These are phyloP conservation scores for Psammodynastes pulverulentus DNA, from an alignment of 2,113 vertebrate genomes.

Conservation along the genomic window DNA sequence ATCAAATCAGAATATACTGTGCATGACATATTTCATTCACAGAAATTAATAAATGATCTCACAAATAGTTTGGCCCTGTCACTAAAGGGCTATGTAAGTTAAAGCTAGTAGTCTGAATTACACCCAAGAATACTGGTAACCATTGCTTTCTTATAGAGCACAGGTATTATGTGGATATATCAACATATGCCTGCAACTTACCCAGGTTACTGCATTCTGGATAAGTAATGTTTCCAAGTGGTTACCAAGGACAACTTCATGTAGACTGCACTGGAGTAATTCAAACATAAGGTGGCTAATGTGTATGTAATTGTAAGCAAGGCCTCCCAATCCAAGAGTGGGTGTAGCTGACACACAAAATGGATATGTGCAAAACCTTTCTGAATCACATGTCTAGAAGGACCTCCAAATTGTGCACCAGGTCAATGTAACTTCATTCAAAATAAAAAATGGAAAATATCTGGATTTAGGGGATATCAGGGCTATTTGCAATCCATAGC, in stretches of 20 bases:
- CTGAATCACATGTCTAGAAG: neutral
- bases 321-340: neutral
- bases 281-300: neutral
- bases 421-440: neutral
- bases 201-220: neutral
- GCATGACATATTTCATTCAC: conserved; percentile 64
- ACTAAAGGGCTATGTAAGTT: neutral
- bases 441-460: neutral
- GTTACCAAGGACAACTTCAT: neutral
- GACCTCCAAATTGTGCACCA: neutral
- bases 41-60: conserved; percentile 57
- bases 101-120: neutral
- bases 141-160: neutral
- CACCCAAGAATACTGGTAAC: neutral
- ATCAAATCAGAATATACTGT: conserved; percentile 53
- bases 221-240: neutral
- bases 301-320: neutral
- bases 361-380: neutral
- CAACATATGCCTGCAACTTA: neutral
- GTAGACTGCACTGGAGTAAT: neutral
- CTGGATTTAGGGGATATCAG: neutral
- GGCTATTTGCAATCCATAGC: neutral
- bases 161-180: neutral
- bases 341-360: neutral
- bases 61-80: conserved; percentile 66